Percentiles rank a stretch among this genome's conserved stretches.
Conservation (phyloP, 2,797 vertebrate genomes). For the Oophaga sylvatica region DNA sequence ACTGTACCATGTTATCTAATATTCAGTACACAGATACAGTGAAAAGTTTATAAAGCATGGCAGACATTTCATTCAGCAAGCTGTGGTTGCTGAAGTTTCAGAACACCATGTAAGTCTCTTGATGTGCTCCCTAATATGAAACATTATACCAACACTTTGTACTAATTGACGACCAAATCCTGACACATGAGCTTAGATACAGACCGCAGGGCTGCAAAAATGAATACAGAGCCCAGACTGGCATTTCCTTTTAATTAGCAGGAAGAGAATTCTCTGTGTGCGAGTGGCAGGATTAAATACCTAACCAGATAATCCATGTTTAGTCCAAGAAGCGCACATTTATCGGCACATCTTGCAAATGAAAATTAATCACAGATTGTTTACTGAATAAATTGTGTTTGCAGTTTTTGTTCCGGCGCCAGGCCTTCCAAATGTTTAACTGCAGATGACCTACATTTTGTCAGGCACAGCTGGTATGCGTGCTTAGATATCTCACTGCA, state of each 20-base stretch:
- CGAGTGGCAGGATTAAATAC: slow-evolving; percentile 26
- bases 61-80: neutral
- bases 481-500: slow-evolving; percentile 28
- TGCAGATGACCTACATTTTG: slow-evolving; percentile 57
- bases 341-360: slow-evolving; percentile 30
- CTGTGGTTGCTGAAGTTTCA: neutral
- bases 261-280: neutral
- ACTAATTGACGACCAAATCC: neutral
- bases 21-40: neutral
- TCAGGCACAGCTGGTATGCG: slow-evolving; percentile 46
- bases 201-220: neutral
- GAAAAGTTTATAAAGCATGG: neutral
- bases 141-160: slow-evolving; percentile 21
- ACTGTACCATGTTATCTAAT: neutral
- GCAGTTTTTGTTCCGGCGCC: slow-evolving; percentile 27
- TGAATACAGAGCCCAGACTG: slow-evolving; percentile 18
- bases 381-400: slow-evolving; percentile 47
- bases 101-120: slow-evolving; percentile 2
- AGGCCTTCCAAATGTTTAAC: slow-evolving; percentile 48
- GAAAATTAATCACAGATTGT: slow-evolving; percentile 53
- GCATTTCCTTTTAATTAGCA: slow-evolving; percentile 13
- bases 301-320: slow-evolving; percentile 14
- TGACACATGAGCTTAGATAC: slow-evolving; percentile 9
- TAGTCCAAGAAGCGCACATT: slow-evolving; percentile 6
- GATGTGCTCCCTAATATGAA: neutral